A percentile compares a stretch with the other conserved stretches of the same genome.
Evolutionary conservation across 2,113 vertebrate species (phyloP).

Genomic region (Microcebus murinus): DNA sequence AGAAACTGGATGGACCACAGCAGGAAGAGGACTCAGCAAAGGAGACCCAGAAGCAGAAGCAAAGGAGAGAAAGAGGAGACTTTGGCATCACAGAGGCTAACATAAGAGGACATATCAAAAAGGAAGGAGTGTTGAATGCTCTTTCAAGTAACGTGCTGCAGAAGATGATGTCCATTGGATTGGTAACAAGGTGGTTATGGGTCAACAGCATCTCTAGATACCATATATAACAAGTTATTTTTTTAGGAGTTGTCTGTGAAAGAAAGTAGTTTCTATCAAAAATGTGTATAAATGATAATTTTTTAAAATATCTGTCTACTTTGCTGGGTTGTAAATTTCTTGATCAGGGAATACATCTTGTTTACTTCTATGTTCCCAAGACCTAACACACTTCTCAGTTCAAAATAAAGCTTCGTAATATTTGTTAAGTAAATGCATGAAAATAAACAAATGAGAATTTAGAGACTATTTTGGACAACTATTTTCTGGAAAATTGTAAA

Average conservation of each 20-base stretch:
- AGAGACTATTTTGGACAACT: background rate
- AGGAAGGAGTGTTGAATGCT: background rate
- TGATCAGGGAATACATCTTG: background rate
- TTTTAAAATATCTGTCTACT: background rate
- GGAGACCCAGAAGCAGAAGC: background rate
- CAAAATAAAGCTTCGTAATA: background rate
- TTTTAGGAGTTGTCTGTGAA: background rate
- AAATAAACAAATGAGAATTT: constrained; percentile 21
- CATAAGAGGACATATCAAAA: background rate
- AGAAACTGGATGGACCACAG: background rate
- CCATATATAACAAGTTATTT: background rate
- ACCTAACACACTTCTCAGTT: background rate
- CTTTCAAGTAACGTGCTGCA: background rate
- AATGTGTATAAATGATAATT: background rate
- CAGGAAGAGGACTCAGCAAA: background rate
- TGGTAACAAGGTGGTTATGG: background rate
- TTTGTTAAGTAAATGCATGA: constrained; percentile 23
- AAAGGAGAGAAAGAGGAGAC: background rate
- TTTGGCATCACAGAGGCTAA: background rate
- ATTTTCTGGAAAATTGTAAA: constrained; percentile 18
- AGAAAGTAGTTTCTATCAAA: background rate
- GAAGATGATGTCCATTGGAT: background rate
- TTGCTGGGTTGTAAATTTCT: background rate
- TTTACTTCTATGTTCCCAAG: background rate
- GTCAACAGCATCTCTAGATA: background rate